Evolutionary conservation across 2,797 vertebrate species (phyloP).

Genomic region (Zenarchopterus dispar): DNA sequence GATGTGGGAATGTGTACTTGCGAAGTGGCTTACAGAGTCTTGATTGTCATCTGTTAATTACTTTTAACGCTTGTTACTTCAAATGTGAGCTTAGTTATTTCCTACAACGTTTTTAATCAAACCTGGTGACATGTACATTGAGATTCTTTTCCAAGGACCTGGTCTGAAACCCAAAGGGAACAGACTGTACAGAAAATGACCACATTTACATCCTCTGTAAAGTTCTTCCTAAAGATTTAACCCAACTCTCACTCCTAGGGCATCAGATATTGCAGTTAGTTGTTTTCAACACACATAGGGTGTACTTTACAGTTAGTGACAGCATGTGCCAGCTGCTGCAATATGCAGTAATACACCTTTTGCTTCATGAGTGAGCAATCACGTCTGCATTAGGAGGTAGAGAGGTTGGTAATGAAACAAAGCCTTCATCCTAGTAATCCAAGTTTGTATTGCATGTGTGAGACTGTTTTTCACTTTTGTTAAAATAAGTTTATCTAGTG

Average conservation of each 20-base stretch:
- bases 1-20: background rate
- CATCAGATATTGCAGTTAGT: background rate
- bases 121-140: too few species aligned
- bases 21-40: background rate
- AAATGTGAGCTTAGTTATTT: conserved; percentile 2
- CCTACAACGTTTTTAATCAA: background rate
- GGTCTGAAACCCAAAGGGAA: background rate
- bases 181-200: background rate
- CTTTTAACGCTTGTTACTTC: background rate
- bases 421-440: too few species aligned
- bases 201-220: background rate
- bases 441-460: too few species aligned
- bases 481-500: too few species aligned
- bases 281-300: background rate
- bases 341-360: background rate
- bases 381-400: too few species aligned
- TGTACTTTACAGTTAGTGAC: background rate
- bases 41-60: background rate
- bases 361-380: background rate
- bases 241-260: background rate
- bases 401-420: too few species aligned
- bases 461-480: too few species aligned
- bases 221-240: background rate
- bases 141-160: background rate
- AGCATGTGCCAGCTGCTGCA: background rate